A percentile compares a stretch with the other conserved stretches of the same genome.
These are phyloP conservation scores for Ctenochaetus hawaiiensis DNA, from an alignment of 2,797 vertebrate species.

Conservation along the genomic window DNA sequence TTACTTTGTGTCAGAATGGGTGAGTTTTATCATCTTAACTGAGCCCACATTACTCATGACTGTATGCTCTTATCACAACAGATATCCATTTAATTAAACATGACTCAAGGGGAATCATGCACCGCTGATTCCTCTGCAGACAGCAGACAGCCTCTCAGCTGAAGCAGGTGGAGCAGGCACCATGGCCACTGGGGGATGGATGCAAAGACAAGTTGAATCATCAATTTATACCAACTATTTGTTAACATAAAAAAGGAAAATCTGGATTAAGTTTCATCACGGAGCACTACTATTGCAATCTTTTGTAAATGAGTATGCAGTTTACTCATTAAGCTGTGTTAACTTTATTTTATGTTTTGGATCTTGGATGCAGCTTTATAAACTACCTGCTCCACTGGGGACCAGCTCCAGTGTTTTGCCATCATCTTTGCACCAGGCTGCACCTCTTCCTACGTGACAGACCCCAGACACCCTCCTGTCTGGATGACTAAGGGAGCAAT, in stretches of 20 bases:
- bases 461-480: conserved; percentile 58
- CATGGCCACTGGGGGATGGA: conserved; percentile 2
- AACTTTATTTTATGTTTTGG: background rate
- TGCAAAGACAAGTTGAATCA: background rate
- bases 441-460: conserved; percentile 31
- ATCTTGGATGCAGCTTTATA: background rate
- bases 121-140: conserved; percentile 56
- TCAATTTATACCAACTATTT: conserved; percentile 13
- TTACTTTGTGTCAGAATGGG: background rate
- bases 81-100: conserved; percentile 79
- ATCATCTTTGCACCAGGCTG: conserved; percentile 9
- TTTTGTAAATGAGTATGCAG: background rate
- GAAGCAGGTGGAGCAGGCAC: conserved; percentile 12
- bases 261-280: background rate
- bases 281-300: background rate
- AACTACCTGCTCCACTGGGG: conserved; percentile 2
- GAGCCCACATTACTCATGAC: conserved; percentile 37
- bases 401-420: background rate
- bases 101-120: conserved; percentile 73
- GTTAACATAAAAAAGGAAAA: background rate
- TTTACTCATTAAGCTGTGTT: background rate
- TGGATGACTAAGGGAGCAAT: conserved; percentile 81
- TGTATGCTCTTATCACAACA: conserved; percentile 53
- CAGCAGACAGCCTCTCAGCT: conserved; percentile 31
- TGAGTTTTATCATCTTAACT: conserved; percentile 6